These are phyloP conservation scores for Phalanger gymnotis DNA, from an alignment of 2,797 vertebrate species.

Conservation along the genomic window DNA sequence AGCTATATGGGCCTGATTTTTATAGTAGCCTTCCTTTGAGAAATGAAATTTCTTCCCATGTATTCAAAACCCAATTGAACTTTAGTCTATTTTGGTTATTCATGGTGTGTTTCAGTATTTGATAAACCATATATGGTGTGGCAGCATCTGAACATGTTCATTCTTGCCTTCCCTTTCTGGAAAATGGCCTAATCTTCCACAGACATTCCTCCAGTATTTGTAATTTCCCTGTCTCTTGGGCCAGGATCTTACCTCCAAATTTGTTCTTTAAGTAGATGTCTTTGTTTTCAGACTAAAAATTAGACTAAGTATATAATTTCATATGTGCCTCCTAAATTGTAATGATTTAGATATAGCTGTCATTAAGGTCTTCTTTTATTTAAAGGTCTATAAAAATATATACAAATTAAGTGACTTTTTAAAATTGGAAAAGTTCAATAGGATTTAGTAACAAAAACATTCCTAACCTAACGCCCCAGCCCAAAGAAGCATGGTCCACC, in stretches of 20 bases:
- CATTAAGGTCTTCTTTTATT: constrained; percentile 18
- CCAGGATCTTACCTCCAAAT: constrained; percentile 5
- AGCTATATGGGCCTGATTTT: not conserved
- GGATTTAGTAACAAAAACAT: constrained; percentile 9
- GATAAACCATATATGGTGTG: not conserved
- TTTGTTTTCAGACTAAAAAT: constrained; percentile 36
- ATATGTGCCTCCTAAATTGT: not conserved
- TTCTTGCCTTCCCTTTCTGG: constrained; percentile 15
- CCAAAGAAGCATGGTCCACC: too few species aligned
- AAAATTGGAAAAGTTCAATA: not conserved
- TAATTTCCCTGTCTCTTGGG: not conserved
- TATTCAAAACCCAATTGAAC: not conserved
- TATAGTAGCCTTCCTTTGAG: constrained; percentile 22
- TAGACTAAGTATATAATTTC: not conserved
- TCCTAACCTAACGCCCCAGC: constrained; percentile 21
- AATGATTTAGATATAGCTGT: not conserved
- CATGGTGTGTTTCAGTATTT: constrained; percentile 17
- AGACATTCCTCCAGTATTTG: constrained; percentile 18
- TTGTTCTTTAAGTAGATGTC: constrained; percentile 22
- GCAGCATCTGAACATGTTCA: not conserved
- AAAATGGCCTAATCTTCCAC: not conserved
- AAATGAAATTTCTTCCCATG: not conserved
- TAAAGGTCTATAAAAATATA: constrained; percentile 29
- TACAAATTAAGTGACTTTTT: constrained; percentile 50
- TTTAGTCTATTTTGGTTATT: constrained; percentile 2